Percentiles rank a stretch among this genome's conserved stretches.
Evolutionary conservation across 1,140 invertebrate genomes (phyloP).

Genomic region (Pseudomyrmex pallidus): DNA sequence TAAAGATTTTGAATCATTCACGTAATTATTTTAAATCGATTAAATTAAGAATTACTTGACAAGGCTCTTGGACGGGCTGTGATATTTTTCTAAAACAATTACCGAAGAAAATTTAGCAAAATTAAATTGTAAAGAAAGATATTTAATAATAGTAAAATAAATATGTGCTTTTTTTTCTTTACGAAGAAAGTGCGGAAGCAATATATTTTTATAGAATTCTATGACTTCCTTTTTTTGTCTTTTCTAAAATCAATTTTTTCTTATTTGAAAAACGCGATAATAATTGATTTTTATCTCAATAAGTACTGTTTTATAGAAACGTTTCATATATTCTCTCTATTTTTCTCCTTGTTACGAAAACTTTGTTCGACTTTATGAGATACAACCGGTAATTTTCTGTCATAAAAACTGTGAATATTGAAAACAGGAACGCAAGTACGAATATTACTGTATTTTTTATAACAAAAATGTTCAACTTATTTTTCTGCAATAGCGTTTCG

Average conservation of each 20-base stretch:
- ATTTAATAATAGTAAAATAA: conserved; percentile 11
- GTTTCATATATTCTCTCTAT: not conserved
- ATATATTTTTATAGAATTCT: conserved; percentile 34
- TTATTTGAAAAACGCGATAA: not conserved
- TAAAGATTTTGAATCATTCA: not conserved
- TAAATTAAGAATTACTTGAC: not conserved
- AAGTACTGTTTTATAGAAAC: not conserved
- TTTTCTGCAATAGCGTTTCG: not conserved
- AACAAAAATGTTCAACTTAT: not conserved
- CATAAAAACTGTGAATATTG: conserved; percentile 45
- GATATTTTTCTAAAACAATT: conserved; percentile 36
- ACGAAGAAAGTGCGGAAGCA: not conserved
- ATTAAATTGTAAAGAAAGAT: not conserved
- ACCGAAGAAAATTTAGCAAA: not conserved
- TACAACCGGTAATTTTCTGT: conserved; percentile 13
- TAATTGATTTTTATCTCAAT: not conserved
- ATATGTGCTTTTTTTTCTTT: not conserved
- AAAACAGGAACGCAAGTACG: conserved; percentile 45
- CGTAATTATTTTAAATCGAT: not conserved
- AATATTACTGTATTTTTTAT: conserved; percentile 26
- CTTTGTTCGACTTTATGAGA: not conserved
- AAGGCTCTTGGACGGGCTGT: conserved; percentile 16
- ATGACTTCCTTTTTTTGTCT: conserved; percentile 4
- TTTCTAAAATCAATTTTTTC: not conserved
- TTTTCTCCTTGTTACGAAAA: not conserved